Conservation (phyloP, 2,113 vertebrate genomes). For the Gymnarchus niloticus region DNA sequence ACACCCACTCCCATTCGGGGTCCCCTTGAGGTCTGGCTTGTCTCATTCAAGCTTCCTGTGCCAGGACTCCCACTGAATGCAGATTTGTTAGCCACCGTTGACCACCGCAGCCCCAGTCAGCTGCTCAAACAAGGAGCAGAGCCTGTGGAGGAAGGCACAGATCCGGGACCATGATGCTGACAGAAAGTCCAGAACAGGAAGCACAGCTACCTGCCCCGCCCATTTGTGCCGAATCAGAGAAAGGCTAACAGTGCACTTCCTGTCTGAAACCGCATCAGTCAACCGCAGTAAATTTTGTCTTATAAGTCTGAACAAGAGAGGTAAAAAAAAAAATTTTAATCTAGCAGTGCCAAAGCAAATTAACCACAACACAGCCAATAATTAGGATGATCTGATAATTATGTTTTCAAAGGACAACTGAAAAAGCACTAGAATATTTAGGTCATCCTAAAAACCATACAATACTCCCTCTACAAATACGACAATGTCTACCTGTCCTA, state of each 20-base stretch:
- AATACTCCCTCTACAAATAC: background rate
- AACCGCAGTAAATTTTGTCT: background rate
- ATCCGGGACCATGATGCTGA: background rate
- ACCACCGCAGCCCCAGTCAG: constrained; percentile 28
- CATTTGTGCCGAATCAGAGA: constrained; percentile 6
- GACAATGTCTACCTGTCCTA: background rate
- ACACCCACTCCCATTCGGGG: constrained; percentile 63
- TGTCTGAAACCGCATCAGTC: background rate
- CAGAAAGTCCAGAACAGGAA: background rate
- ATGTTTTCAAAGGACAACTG: background rate
- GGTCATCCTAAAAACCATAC: background rate
- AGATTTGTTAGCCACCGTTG: constrained; percentile 16
- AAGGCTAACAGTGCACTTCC: background rate
- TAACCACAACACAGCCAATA: background rate
- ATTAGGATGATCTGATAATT: background rate
- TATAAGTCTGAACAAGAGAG: background rate
- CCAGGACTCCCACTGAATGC: constrained; percentile 38
- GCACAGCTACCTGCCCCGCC: background rate
- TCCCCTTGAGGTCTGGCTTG: constrained; percentile 49
- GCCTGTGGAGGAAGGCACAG: constrained; percentile 2
- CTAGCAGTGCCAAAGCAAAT: constrained; percentile 3
- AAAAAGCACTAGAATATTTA: constrained; percentile 2
- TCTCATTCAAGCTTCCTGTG: constrained; percentile 55
- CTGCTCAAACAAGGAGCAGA: constrained; percentile 31
- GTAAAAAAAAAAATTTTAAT: background rate